Base-by-base conservation (phyloP, 2,888 invertebrate genomes). In the Lepidochrysops patricia region DNA sequence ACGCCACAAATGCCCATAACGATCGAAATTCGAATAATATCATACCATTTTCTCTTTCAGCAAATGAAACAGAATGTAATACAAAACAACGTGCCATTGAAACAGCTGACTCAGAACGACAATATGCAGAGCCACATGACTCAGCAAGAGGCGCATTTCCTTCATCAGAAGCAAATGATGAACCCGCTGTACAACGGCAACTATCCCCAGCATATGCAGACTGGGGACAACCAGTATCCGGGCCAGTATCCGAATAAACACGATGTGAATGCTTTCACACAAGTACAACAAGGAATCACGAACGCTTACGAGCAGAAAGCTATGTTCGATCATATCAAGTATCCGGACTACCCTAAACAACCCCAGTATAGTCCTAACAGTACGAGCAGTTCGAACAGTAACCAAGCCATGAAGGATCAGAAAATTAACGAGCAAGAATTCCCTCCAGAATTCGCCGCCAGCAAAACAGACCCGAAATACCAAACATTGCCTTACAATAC, bases 401-500 rank as follows among this genome's bases (percentile, higher is more conserved):
- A 85, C 62, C 89, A 88, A 80, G 83, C 82, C 34, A 80, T 83
- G 13, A 89, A 88, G 74, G 89, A 88, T 67, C 71, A 83, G 50
- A 90, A 87, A 76, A 84, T 85, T 68, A 90, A 84, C 67, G 90
- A 87, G 70, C 90, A 89, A 71, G 92, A 92, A 71, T 89, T 89
- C 67, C 82, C 91, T 19, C 91, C 92, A 60, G 93, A 94, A 73
- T 95, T 95, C 75, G 92, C 92, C 63, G 92, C 95, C 26, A 95
- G 94, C 73, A 96, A 96, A 79, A 94, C 94, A 60, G 96, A 97
- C 81, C 96, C 94, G 48, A 98, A 96, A 84, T 97, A 96, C 89
- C 97, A 97, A 90, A 96, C 96, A 27, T 89, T 97, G 82, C 97
- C 97, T 70, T 95, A 96, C 85, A 97, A 94, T 77, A 96, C 95